Conservation (phyloP, 2,113 vertebrate genomes). For the Aptenodytes patagonicus region DNA sequence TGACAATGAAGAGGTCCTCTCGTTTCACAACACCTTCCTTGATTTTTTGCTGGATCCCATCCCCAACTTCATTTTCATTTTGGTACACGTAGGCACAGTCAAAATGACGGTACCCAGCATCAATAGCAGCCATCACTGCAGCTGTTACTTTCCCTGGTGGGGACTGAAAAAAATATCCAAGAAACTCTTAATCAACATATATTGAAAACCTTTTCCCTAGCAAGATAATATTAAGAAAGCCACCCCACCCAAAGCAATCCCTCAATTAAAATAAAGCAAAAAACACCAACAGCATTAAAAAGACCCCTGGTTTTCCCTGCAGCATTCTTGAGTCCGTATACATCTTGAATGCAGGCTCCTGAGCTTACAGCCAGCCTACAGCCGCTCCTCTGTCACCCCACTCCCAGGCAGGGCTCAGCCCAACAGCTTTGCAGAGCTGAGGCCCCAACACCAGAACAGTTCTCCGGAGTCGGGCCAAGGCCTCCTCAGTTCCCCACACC, state of each 20-base stretch:
- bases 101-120: conserved; percentile 85
- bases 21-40: conserved; percentile 79
- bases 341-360: rapidly evolving
- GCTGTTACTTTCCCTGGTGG: conserved; percentile 73
- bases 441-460: rapidly evolving
- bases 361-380: no score
- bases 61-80: conserved; percentile 86
- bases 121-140: conserved; percentile 79
- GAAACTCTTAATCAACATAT: neutral
- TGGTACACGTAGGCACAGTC: conserved; percentile 85
- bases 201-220: rapidly evolving
- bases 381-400: rapidly evolving
- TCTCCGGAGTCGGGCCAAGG: neutral
- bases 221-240: neutral
- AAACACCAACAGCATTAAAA: neutral
- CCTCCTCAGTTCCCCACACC: neutral
- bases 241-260: neutral
- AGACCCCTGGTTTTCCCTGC: neutral
- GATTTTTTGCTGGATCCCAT: conserved; percentile 80
- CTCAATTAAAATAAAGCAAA: neutral
- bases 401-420: neutral
- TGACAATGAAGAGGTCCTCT: conserved; percentile 88
- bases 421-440: no score
- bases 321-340: rapidly evolving
- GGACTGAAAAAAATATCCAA: conserved; percentile 64